A percentile compares a stretch with the other conserved stretches of the same genome.
Evolutionary conservation across 2,888 invertebrate genomes (phyloP).

Genomic region (Sepioteuthis lessoniana): DNA sequence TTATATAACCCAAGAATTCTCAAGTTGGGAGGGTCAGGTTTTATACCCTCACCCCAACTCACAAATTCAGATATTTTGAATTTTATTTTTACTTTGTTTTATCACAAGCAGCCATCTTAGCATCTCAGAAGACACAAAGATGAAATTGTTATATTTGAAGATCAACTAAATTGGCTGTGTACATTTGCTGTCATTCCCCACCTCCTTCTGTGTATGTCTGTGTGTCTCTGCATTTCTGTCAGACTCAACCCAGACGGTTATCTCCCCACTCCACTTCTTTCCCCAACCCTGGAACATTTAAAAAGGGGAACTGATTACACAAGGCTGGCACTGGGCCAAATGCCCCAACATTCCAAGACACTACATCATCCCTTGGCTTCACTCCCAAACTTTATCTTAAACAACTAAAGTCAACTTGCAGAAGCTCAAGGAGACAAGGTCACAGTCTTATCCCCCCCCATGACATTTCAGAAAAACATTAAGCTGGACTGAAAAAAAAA

Average conservation of each 20-base stretch:
- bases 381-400: not conserved
- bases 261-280: not conserved
- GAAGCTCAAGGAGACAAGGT: not conserved
- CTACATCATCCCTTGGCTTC: not conserved
- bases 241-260: not conserved
- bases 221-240: not conserved
- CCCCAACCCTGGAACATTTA: not conserved
- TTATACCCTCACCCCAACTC: no score
- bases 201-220: no score
- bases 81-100: no score
- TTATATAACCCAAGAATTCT: no score
- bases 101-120: not conserved
- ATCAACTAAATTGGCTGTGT: not conserved
- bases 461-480: not conserved
- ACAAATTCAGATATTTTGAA: no score
- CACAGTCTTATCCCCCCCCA: not conserved
- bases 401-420: not conserved
- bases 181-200: not conserved
- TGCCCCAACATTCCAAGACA: not conserved
- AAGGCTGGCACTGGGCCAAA: not conserved
- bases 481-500: no score
- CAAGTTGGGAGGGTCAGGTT: no score
- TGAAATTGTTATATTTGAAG: not conserved
- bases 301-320: not conserved
- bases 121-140: not conserved